Evolutionary conservation across 2,797 vertebrate species (phyloP).

Genomic region (Lepus townsendii): DNA sequence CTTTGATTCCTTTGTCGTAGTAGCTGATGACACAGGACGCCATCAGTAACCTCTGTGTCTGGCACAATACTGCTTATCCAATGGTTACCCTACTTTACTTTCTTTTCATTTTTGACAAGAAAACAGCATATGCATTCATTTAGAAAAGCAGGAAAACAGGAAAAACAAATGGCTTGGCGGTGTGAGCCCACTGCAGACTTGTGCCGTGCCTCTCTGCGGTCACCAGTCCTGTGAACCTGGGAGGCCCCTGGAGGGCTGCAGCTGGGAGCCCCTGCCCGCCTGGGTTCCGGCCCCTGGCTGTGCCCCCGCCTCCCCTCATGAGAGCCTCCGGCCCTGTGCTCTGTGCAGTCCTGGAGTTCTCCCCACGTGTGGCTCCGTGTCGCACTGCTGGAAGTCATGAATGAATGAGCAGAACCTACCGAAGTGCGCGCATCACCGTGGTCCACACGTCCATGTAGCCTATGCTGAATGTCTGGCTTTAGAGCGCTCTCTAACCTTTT

Average conservation of each 20-base stretch:
- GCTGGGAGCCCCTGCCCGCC: background rate
- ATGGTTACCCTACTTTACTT: background rate
- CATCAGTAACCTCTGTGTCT: background rate
- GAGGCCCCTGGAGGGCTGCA: too few species aligned
- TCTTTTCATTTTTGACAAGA: background rate
- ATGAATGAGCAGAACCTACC: background rate
- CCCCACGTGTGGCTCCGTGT: background rate
- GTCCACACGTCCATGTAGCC: too few species aligned
- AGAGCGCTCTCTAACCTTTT: background rate
- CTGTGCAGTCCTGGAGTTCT: background rate
- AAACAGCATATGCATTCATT: background rate
- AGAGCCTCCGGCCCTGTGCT: background rate
- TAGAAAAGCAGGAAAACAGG: conserved; percentile 23
- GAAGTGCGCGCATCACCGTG: background rate
- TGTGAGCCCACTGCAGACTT: background rate
- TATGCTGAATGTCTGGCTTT: background rate
- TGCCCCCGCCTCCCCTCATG: background rate
- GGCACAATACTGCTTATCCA: background rate
- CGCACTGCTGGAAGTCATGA: background rate
- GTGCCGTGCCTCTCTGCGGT: background rate
- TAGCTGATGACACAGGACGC: background rate
- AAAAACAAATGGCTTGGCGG: background rate
- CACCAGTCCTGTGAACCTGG: background rate
- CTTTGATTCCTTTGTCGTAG: background rate
- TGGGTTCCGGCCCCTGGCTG: background rate